Evolutionary conservation across 2,888 invertebrate species (phyloP).

Genomic region (Agrotis clavis): DNA sequence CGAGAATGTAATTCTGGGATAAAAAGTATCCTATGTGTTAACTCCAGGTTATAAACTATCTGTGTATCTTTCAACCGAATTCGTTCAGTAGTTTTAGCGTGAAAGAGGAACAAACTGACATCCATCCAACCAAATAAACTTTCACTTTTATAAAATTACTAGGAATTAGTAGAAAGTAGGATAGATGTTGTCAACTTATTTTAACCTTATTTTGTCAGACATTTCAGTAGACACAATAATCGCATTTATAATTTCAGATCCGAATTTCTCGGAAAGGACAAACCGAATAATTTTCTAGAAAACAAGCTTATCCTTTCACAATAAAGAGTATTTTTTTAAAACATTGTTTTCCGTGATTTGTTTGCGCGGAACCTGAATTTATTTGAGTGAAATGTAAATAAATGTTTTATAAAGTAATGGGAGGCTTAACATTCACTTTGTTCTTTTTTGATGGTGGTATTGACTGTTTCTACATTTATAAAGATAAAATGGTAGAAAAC

Average conservation of each 20-base stretch:
- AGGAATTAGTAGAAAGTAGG: too few species aligned
- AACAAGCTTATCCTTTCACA: too few species aligned
- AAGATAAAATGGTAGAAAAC: background rate
- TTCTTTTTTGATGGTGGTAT: constrained; percentile 27
- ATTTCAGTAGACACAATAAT: too few species aligned
- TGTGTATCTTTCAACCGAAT: too few species aligned
- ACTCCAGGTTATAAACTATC: too few species aligned
- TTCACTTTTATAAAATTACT: too few species aligned
- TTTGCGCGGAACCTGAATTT: constrained; percentile 29
- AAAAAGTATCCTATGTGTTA: too few species aligned
- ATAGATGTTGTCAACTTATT: too few species aligned
- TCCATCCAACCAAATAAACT: too few species aligned
- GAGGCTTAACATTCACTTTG: constrained; percentile 33
- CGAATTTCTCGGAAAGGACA: background rate
- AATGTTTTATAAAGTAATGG: constrained; percentile 38
- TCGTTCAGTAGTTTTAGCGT: too few species aligned
- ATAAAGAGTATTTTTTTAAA: background rate
- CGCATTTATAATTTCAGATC: background rate
- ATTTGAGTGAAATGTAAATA: constrained; percentile 35
- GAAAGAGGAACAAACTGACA: background rate
- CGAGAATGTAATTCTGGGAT: too few species aligned
- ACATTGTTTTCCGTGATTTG: constrained; percentile 9
- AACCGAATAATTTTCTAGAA: background rate
- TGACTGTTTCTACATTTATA: constrained; percentile 16
- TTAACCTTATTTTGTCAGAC: too few species aligned